Percentiles rank a stretch among this genome's conserved stretches.
Conservation (phyloP, 2,113 vertebrate genomes). For the Tonatia bakeri region DNA sequence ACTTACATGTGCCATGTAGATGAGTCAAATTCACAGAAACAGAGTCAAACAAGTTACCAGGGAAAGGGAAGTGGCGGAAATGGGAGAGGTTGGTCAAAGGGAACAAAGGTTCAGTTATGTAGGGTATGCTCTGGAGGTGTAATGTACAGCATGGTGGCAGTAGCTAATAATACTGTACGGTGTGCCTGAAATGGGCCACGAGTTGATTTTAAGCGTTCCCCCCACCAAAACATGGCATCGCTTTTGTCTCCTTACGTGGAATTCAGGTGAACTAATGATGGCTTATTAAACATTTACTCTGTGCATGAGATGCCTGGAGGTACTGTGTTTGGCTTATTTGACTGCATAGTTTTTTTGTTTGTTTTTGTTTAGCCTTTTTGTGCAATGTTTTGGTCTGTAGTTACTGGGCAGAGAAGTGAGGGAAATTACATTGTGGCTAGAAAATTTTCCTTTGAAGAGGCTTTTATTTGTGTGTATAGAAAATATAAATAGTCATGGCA, state of each 20-base stretch:
- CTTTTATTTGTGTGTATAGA: slow-evolving; percentile 16
- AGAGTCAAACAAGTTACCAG: not conserved
- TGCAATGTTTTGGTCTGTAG: not conserved
- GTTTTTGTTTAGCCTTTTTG: slow-evolving; percentile 16
- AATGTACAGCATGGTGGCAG: not conserved
- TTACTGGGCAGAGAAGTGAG: not conserved
- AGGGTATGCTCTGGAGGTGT: not conserved
- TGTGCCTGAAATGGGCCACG: not conserved
- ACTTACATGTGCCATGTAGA: not conserved
- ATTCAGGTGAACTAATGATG: slow-evolving; percentile 14
- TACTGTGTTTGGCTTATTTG: not conserved
- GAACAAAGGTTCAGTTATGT: not conserved
- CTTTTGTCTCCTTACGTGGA: not conserved
- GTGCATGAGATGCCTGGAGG: not conserved
- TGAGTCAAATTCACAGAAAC: not conserved
- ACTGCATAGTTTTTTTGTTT: slow-evolving; percentile 13
- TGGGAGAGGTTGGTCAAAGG: not conserved
- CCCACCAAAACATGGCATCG: not conserved
- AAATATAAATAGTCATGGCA: not conserved
- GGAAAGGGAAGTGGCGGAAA: not conserved
- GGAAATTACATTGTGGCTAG: not conserved
- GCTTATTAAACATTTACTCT: not conserved
- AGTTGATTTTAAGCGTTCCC: not conserved
- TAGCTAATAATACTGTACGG: not conserved
- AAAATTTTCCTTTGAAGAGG: not conserved